Percentiles rank a stretch among this genome's conserved stretches.
Conservation (phyloP, 2,888 invertebrate species). For the Abscondita cerata region DNA sequence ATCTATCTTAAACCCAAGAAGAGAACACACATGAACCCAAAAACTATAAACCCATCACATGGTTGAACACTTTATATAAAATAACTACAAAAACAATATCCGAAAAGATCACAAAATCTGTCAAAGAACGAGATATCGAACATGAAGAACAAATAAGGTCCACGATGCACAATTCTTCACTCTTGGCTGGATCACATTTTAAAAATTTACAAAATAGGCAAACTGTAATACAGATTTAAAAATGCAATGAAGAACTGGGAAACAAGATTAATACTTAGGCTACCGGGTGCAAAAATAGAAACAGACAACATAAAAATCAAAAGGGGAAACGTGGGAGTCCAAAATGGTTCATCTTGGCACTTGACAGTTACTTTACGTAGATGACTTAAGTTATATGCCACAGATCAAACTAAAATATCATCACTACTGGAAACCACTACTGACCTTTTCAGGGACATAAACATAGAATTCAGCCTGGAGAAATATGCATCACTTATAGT, state of each 20-base stretch:
- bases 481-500: neutral
- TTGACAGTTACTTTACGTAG: neutral
- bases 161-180: conserved; percentile 3
- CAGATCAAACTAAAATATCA: neutral
- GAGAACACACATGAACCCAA: conserved; percentile 16
- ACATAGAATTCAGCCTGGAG: neutral
- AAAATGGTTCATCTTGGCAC: neutral
- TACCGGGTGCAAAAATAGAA: neutral
- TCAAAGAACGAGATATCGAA: conserved; percentile 12
- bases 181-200: neutral
- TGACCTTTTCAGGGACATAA: neutral
- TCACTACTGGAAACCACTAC: neutral
- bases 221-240: neutral
- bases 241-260: neutral
- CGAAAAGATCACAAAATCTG: conserved; percentile 17
- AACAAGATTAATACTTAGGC: neutral
- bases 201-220: neutral
- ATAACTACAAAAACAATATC: conserved; percentile 20
- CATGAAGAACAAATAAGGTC: conserved; percentile 29
- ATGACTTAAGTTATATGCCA: neutral
- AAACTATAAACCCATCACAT: conserved; percentile 35
- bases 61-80: conserved; percentile 31
- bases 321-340: neutral
- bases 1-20: neutral
- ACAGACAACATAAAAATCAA: neutral